phyloP scores from a whole-genome alignment of 2,888 invertebrate genomes.

The Portevinia maculata region DNA sequence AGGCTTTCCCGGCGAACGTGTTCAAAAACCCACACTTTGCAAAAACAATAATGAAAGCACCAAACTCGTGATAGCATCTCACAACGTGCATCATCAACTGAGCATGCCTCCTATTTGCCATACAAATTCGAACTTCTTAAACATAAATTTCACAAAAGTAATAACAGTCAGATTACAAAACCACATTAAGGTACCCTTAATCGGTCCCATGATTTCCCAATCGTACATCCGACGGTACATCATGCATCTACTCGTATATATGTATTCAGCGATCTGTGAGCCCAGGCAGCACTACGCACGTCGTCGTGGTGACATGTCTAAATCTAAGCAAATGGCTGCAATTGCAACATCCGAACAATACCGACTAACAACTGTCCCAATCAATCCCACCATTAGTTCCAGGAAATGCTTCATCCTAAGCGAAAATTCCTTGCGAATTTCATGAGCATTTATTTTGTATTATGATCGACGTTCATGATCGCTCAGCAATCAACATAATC shows the following conservation, averaged over 20 bases:
- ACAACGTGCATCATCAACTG: constrained; percentile 51
- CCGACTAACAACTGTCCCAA: constrained; percentile 1
- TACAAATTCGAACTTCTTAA: constrained; percentile 25
- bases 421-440: constrained; percentile 13
- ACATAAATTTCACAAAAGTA: constrained; percentile 19
- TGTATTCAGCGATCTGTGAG: neutral
- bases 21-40: constrained; percentile 8
- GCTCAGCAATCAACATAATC: constrained; percentile 1
- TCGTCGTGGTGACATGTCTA: neutral
- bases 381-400: constrained; percentile 27
- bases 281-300: neutral
- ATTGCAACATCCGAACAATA: constrained; percentile 7
- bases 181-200: constrained; percentile 48
- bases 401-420: constrained; percentile 39
- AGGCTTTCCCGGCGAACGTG: no score
- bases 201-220: constrained; percentile 59
- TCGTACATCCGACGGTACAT: constrained; percentile 8
- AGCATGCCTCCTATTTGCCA: constrained; percentile 35
- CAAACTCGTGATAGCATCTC: constrained; percentile 18
- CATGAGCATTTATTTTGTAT: neutral
- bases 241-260: neutral
- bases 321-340: neutral
- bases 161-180: constrained; percentile 55
- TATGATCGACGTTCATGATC: constrained; percentile 13
- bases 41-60: neutral